These are phyloP conservation scores for Archips xylosteana DNA, from an alignment of 2,888 invertebrate species.

Conservation along the genomic window DNA sequence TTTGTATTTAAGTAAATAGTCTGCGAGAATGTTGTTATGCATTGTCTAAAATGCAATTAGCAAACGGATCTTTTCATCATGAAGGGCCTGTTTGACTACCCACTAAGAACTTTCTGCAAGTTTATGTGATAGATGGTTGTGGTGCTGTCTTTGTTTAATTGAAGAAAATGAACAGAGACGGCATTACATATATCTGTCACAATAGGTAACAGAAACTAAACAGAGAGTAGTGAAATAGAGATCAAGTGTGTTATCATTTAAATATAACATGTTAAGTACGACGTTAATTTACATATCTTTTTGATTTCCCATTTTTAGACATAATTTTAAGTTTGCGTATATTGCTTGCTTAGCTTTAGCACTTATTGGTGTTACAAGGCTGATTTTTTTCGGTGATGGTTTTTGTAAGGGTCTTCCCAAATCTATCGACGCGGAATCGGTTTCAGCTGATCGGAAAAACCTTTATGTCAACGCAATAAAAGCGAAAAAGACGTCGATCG, in stretches of 20 bases:
- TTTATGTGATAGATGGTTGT: too few relatives aligned
- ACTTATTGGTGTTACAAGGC: neutral
- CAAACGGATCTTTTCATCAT: neutral
- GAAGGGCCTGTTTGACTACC: neutral
- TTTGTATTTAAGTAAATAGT: neutral
- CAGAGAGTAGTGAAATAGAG: too few relatives aligned
- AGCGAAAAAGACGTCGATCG: too few relatives aligned
- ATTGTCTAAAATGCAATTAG: neutral
- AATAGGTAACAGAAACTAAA: too few relatives aligned
- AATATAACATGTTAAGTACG: neutral
- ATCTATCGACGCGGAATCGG: too few relatives aligned
- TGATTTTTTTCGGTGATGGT: constrained; percentile 43
- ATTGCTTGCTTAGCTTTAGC: constrained; percentile 36
- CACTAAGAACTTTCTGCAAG: too few relatives aligned
- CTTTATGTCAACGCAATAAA: too few relatives aligned
- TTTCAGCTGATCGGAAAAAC: too few relatives aligned
- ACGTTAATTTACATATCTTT: neutral
- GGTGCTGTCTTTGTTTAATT: too few relatives aligned
- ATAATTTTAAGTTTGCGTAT: constrained; percentile 10
- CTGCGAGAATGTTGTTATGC: neutral
- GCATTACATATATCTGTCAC: too few relatives aligned
- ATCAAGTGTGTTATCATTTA: neutral
- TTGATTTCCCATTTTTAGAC: neutral
- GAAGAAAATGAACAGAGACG: too few relatives aligned
- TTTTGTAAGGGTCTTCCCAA: constrained; percentile 22